Conservation (phyloP, 30 jellyfish, hydroid and myxozoan genomes). For the Aurelia coerulea region DNA sequence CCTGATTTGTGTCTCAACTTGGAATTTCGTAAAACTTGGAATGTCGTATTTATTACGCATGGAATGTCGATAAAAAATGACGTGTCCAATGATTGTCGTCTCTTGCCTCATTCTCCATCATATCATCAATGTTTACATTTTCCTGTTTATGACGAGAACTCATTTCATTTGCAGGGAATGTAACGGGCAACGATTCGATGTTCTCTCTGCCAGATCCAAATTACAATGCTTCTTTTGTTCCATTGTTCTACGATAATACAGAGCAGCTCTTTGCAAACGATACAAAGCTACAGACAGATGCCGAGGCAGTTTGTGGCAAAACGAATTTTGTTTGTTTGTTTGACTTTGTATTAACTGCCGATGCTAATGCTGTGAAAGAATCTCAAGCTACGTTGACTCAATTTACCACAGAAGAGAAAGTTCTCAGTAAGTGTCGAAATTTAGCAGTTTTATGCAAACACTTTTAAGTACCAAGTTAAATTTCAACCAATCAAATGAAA, state of each 20-base stretch:
- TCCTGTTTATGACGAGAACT: no score
- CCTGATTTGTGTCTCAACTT: no score
- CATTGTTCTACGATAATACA: slow-evolving; percentile 47
- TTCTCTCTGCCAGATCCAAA: slow-evolving; percentile 44
- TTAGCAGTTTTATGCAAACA: neutral
- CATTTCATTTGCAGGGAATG: slow-evolving; percentile 52
- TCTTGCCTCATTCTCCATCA: no score
- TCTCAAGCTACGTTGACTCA: slow-evolving; percentile 2
- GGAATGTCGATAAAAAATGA: no score
- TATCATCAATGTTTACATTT: no score
- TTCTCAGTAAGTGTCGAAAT: slow-evolving; percentile 28
- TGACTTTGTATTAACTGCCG: slow-evolving; percentile 62
- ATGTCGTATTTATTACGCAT: no score
- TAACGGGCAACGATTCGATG: slow-evolving; percentile 56
- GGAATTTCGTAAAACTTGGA: no score
- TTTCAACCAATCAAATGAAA: neutral
- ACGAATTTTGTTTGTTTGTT: slow-evolving; percentile 54
- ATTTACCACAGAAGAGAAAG: slow-evolving; percentile 38
- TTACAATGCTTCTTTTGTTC: slow-evolving; percentile 50
- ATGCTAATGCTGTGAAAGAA: slow-evolving; percentile 42
- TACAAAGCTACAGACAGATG: slow-evolving; percentile 21
- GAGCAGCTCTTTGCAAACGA: slow-evolving; percentile 57
- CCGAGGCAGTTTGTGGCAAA: slow-evolving; percentile 52
- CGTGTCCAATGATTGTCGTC: no score
- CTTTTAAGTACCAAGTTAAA: neutral